Base-by-base conservation (phyloP, 2,113 vertebrate genomes). In the Siphamia tubifer region DNA sequence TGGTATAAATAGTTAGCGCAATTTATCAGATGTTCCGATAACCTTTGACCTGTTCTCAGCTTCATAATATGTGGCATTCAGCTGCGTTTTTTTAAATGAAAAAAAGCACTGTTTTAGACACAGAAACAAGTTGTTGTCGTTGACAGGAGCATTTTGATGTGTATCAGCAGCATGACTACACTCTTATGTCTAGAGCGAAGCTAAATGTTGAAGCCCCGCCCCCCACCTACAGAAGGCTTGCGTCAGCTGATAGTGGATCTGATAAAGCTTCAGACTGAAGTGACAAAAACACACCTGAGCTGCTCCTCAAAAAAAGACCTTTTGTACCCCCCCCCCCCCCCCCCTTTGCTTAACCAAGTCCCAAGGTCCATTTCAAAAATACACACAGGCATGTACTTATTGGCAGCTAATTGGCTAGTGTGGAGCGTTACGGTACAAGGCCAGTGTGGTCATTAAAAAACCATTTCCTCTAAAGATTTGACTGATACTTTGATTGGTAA, bases 381-480 rank as follows among this genome's bases (percentile, higher is more conserved):
- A 90, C 82, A 88, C 82, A 64, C 49, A 38, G 42, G 75, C 43
- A 45, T 36, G 67, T 85, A 85, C 79, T 84, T 67, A 91, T 82
- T 87, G 86, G 79, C 60, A 54, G 75, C 52, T 90, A 86, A 91
- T 91, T 90, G 51, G 78, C 31, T 62, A 52, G 65, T n/a, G n/a
- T 58, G 30, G 25, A 44, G 47, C 40, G 86, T 90, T 83, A 82
- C 61, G 81, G 83, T 84, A 86, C 85, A 82, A 53, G 72, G 77
- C 56, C 81, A 61, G 61, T 54, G 13, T 20, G 54, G 74, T 64
- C 74, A 90, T 91, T 92, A 84, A 79, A 84, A 84, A 53, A 60
- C 70, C 65, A 89, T 91, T 91, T 90, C 83, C 88, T 85, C 71
- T 76, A 79, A 27, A 75, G 55, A 85, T 74, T 72, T 77, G 39